These are phyloP conservation scores for Acrocephalus scirpaceus DNA, from an alignment of 2,797 vertebrate species.

Conservation along the genomic window DNA sequence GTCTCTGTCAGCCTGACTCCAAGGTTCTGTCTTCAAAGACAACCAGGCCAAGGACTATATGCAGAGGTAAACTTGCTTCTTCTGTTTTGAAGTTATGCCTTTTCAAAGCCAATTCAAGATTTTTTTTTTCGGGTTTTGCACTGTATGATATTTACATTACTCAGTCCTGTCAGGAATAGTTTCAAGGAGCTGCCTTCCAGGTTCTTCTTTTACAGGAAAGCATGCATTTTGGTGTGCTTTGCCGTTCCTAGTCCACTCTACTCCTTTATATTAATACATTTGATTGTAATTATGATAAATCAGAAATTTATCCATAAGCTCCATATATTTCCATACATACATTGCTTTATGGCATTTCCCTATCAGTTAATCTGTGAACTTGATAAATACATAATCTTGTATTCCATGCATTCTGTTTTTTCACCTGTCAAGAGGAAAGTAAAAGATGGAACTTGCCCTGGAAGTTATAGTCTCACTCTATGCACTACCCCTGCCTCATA, in stretches of 20 bases:
- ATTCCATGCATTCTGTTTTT: not conserved
- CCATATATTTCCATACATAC: not conserved
- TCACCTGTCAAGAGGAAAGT: not conserved
- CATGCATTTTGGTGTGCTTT: not conserved
- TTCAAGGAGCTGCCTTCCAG: not conserved
- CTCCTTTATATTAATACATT: not conserved
- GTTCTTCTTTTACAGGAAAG: not conserved
- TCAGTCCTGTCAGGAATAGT: not conserved
- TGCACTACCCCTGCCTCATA: not conserved
- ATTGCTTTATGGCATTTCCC: not conserved
- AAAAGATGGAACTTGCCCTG: not conserved
- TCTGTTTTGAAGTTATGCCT: not conserved
- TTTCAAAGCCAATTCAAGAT: not conserved
- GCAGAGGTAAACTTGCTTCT: not conserved
- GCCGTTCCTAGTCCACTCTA: not conserved
- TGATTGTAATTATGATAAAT: not conserved
- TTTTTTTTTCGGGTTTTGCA: not conserved
- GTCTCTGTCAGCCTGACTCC: not conserved
- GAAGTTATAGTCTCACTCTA: not conserved
- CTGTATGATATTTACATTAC: not conserved
- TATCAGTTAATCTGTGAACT: not conserved
- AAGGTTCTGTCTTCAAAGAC: not conserved
- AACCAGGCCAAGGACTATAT: not conserved
- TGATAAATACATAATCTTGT: not conserved
- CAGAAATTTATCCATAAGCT: not conserved